A percentile compares a stretch with the other conserved stretches of the same genome.
These are phyloP conservation scores for Dinoponera quadriceps DNA, from an alignment of 1,140 invertebrate genomes.

Conservation along the genomic window DNA sequence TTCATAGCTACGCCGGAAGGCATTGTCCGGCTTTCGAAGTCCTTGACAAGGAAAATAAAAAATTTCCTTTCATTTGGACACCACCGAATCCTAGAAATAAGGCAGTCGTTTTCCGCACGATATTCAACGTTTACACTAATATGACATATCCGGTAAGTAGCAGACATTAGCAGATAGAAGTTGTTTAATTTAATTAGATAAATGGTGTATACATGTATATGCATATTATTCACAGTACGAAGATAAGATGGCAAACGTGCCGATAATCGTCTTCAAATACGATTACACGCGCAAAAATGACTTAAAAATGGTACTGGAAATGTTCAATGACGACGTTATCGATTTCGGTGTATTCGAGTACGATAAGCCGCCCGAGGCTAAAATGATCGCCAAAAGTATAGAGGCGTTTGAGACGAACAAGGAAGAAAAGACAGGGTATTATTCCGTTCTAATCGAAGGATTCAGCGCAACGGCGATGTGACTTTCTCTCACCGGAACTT, in stretches of 20 bases:
- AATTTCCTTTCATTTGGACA: conserved; percentile 81
- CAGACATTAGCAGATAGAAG: conserved; percentile 4
- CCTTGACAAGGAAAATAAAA: conserved; percentile 74
- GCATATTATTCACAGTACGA: conserved; percentile 79
- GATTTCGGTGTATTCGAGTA: conserved; percentile 83
- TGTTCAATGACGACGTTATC: conserved; percentile 79
- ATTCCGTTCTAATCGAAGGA: conserved; percentile 19
- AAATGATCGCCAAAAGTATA: conserved; percentile 80
- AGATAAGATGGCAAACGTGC: conserved; percentile 78
- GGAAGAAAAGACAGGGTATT: conserved; percentile 80
- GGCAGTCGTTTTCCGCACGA: conserved; percentile 75
- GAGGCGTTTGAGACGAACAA: conserved; percentile 78
- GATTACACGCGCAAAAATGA: conserved; percentile 82
- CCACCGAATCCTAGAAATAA: conserved; percentile 82
- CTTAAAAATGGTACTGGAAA: conserved; percentile 80
- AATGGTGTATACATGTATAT: conserved; percentile 25
- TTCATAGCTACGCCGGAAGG: conserved; percentile 76
- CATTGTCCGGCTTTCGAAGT: conserved; percentile 77
- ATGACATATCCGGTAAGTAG: conserved; percentile 79
- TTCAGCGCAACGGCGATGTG: not conserved
- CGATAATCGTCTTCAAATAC: conserved; percentile 84
- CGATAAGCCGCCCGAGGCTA: conserved; percentile 82
- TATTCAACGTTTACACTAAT: conserved; percentile 81
- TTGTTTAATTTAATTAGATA: conserved; percentile 36
- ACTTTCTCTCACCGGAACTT: conserved; percentile 3